phyloP scores from a whole-genome alignment of 64 coral and sea anemone genomes.

The Pocillopora damicornis region DNA sequence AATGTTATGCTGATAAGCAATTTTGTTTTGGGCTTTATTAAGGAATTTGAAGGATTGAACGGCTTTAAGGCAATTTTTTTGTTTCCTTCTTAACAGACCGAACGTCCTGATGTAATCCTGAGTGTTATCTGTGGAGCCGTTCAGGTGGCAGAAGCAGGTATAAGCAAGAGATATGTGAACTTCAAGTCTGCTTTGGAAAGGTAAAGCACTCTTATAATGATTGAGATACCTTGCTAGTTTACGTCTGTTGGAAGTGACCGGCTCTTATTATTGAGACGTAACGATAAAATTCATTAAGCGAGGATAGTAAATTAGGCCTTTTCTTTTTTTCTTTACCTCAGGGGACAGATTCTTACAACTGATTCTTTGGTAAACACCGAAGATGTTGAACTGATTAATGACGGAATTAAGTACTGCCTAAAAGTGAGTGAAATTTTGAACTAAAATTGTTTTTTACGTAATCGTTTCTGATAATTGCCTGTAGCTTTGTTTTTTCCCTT shows the following conservation, averaged over 20 bases:
- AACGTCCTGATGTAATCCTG: constrained; percentile 89
- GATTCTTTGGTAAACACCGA: constrained; percentile 67
- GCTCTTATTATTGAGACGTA: too few species aligned
- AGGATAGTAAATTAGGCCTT: background rate
- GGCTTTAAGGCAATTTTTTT: background rate
- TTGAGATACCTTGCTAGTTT: background rate
- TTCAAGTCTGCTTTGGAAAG: constrained; percentile 91
- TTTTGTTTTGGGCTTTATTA: too few species aligned
- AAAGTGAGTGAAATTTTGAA: constrained; percentile 32
- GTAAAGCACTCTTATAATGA: constrained; percentile 22
- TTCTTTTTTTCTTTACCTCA: constrained; percentile 15
- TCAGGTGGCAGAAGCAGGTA: constrained; percentile 81
- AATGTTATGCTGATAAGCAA: too few species aligned
- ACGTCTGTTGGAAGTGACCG: too few species aligned
- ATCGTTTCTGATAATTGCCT: background rate
- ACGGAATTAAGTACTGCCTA: constrained; percentile 83
- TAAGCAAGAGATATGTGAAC: constrained; percentile 78
- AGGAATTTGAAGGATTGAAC: too few species aligned
- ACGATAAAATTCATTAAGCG: too few species aligned
- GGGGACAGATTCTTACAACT: constrained; percentile 89
- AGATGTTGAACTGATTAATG: constrained; percentile 94
- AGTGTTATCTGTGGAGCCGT: constrained; percentile 91
- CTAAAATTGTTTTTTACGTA: background rate
- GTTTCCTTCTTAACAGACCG: constrained; percentile 37
- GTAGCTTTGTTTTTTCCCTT: background rate